These are phyloP conservation scores for Aphidius colemani DNA, from an alignment of 2,888 invertebrate species.

Conservation along the genomic window DNA sequence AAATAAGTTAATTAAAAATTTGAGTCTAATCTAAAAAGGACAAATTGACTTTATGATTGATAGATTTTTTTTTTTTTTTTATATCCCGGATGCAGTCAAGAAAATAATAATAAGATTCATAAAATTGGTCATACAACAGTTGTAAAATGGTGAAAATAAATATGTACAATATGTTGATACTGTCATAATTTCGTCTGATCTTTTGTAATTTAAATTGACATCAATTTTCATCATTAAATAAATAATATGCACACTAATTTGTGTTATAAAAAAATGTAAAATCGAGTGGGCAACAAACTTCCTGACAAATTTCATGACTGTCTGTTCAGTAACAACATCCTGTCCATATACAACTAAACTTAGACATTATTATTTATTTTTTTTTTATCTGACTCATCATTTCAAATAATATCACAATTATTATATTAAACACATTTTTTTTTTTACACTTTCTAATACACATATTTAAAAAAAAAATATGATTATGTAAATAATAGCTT, in stretches of 20 bases:
- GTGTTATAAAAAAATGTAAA: neutral
- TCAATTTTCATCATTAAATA: constrained; percentile 23
- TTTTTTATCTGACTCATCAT: constrained; percentile 16
- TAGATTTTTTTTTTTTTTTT: constrained; percentile 1
- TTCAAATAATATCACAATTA: constrained; percentile 4
- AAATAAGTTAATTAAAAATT: neutral
- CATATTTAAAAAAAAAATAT: neutral
- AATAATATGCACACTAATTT: neutral
- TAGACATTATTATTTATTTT: neutral
- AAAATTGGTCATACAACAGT: constrained; percentile 20
- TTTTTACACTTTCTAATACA: neutral
- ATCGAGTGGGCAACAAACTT: constrained; percentile 28
- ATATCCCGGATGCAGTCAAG: too few species aligned
- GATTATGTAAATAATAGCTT: too few species aligned
- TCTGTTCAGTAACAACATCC: constrained; percentile 16
- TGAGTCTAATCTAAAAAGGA: neutral
- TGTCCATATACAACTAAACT: constrained; percentile 4
- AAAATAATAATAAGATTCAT: constrained; percentile 15
- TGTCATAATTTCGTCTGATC: constrained; percentile 9
- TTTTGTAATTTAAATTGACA: constrained; percentile 19
- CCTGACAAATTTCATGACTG: constrained; percentile 15
- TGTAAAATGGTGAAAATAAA: constrained; percentile 9
- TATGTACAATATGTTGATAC: constrained; percentile 7
- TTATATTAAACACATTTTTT: neutral
- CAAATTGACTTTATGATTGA: neutral